Conservation (phyloP, 2,888 invertebrate species). For the Hoplodrina ambigua region DNA sequence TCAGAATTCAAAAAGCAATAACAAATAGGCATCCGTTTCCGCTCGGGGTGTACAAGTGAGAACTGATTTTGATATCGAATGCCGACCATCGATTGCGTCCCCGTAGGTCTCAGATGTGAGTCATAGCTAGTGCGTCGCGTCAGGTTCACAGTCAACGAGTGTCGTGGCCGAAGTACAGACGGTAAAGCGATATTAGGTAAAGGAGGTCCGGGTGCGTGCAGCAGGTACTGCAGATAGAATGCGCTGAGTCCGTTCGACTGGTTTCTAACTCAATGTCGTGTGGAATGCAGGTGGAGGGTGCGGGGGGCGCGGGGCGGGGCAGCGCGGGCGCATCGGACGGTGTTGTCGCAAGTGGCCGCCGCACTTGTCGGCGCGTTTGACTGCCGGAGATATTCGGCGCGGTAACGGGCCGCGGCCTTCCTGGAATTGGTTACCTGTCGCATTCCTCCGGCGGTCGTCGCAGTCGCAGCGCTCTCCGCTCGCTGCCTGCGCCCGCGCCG, state of each 20-base stretch:
- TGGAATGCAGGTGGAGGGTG: conserved; percentile 83
- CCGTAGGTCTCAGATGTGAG: conserved; percentile 53
- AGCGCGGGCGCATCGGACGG: conserved; percentile 82
- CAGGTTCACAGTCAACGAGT: conserved; percentile 44
- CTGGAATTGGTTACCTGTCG: conserved; percentile 90
- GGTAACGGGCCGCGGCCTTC: conserved; percentile 90
- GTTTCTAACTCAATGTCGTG: conserved; percentile 89
- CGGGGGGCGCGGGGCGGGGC: conserved; percentile 66
- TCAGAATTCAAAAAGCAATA: conserved; percentile 58
- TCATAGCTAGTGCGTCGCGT: conserved; percentile 39
- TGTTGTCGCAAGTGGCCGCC: conserved; percentile 89
- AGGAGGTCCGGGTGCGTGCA: conserved; percentile 66
- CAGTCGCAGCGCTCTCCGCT: conserved; percentile 70
- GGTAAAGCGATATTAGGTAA: conserved; percentile 65
- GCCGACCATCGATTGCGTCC: conserved; percentile 48
- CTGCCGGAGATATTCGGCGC: conserved; percentile 90
- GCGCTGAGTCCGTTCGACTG: conserved; percentile 83
- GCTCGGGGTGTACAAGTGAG: conserved; percentile 41
- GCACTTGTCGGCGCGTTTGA: conserved; percentile 90
- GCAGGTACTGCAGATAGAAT: conserved; percentile 78
- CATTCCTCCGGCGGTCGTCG: conserved; percentile 86
- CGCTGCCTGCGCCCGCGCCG: conserved; percentile 60
- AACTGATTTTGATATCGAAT: conserved; percentile 56
- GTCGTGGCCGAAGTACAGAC: conserved; percentile 56
- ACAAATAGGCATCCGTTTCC: conserved; percentile 61